These are phyloP conservation scores for Thalassaphorura encarpata DNA, from an alignment of 1,140 invertebrate genomes.

Conservation along the genomic window DNA sequence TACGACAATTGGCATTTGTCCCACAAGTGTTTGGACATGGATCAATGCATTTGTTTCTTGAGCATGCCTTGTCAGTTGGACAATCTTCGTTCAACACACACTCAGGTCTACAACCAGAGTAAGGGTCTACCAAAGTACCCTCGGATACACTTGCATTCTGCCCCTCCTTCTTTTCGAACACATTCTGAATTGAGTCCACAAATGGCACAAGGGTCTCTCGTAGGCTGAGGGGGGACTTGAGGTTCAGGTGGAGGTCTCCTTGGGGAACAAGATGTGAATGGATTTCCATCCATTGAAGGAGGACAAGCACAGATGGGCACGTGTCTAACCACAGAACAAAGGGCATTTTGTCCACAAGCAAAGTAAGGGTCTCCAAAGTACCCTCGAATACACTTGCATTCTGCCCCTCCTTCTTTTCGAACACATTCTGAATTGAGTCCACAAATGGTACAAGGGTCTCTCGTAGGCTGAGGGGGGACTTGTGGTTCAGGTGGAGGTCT, in stretches of 20 bases:
- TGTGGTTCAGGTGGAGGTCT: slow-evolving; percentile 32
- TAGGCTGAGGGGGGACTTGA: no score
- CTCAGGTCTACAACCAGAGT: slow-evolving; percentile 52
- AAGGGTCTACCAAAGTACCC: slow-evolving; percentile 57
- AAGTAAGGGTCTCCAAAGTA: slow-evolving; percentile 59
- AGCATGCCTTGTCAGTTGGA: slow-evolving; percentile 61
- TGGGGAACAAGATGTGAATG: slow-evolving; percentile 51
- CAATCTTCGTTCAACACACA: slow-evolving; percentile 51
- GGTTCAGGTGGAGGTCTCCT: slow-evolving; percentile 31
- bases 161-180: slow-evolving; percentile 45
- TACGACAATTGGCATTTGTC: slow-evolving; percentile 51
- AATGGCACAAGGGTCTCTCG: slow-evolving; percentile 46
- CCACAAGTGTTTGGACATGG: slow-evolving; percentile 51
- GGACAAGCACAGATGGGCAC: slow-evolving; percentile 62
- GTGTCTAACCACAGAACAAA: slow-evolving; percentile 58
- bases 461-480: slow-evolving; percentile 45
- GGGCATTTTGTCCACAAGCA: slow-evolving; percentile 50
- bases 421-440: slow-evolving; percentile 12
- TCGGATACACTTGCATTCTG: slow-evolving; percentile 56
- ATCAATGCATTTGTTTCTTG: slow-evolving; percentile 62
- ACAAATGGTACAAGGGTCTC: slow-evolving; percentile 41
- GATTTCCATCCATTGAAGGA: slow-evolving; percentile 58
- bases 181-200: slow-evolving; percentile 17
- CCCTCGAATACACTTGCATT: slow-evolving; percentile 56
- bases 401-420: slow-evolving; percentile 48